Conservation (phyloP, 2,113 vertebrate species). For the Chaetodon auriga region DNA sequence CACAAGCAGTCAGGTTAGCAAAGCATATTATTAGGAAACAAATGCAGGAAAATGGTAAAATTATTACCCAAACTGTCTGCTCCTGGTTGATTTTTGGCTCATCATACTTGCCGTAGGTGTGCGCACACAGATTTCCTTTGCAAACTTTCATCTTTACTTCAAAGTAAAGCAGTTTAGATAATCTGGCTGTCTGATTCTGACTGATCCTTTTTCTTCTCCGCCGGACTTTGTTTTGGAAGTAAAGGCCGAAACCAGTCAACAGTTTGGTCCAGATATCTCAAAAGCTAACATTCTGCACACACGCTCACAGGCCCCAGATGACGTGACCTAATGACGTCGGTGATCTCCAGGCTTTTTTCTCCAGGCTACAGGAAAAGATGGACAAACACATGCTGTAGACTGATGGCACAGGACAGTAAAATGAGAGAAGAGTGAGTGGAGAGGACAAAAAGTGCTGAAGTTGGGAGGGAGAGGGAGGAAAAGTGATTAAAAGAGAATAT, state of each 20-base stretch:
- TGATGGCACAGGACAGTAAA: background rate
- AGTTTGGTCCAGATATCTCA: background rate
- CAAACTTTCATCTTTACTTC: background rate
- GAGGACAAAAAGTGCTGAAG: background rate
- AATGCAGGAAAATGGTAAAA: too few species aligned
- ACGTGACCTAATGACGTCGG: background rate
- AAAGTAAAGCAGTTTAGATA: background rate
- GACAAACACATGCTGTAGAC: background rate
- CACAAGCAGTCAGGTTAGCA: too few species aligned
- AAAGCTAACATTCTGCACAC: background rate
- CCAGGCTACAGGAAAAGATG: background rate
- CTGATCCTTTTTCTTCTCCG: background rate
- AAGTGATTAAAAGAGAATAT: slow-evolving; percentile 19
- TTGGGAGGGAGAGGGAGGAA: background rate
- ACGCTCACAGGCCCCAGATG: background rate
- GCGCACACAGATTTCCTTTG: background rate
- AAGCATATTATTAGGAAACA: too few species aligned
- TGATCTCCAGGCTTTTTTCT: background rate
- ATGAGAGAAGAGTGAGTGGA: background rate
- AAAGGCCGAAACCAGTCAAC: too few species aligned
- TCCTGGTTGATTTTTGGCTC: background rate
- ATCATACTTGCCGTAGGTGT: too few species aligned
- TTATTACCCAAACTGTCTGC: too few species aligned
- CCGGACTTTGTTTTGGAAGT: too few species aligned
- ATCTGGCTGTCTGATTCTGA: background rate